These are phyloP conservation scores for Burhinus bistriatus DNA, from an alignment of 2,113 vertebrate species.

Conservation along the genomic window DNA sequence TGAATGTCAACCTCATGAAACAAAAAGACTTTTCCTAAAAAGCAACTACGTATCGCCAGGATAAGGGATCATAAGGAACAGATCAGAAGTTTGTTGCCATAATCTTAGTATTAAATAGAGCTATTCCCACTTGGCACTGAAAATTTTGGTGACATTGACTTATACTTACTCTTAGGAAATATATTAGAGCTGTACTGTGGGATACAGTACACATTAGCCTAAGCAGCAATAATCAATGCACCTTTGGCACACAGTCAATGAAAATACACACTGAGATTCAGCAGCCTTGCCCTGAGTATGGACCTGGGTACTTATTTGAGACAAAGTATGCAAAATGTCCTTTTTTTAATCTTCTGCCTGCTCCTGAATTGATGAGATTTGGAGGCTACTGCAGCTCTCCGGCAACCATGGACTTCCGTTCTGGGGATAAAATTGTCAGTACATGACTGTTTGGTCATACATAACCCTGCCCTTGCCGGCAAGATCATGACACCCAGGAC, in stretches of 20 bases:
- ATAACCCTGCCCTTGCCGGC: background rate
- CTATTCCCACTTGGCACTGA: background rate
- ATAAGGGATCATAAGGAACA: background rate
- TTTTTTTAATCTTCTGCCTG: background rate
- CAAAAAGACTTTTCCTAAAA: slow-evolving; percentile 1
- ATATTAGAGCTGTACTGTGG: background rate
- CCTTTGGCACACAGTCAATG: background rate
- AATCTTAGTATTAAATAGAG: background rate
- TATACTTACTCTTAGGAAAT: background rate
- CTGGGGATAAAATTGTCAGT: background rate
- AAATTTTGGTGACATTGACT: background rate
- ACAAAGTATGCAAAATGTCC: background rate
- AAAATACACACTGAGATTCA: background rate
- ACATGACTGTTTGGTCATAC: background rate
- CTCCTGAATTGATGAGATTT: background rate
- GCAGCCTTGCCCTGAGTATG: background rate
- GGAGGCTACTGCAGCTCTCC: background rate
- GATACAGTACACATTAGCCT: background rate
- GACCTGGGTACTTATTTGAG: background rate
- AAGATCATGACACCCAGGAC: background rate
- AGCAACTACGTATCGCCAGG: background rate
- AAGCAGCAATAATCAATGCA: background rate
- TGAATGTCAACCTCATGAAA: background rate
- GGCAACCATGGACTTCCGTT: background rate
- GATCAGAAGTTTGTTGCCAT: background rate